Evolutionary conservation across 2,113 vertebrate genomes (phyloP), one percentile per base, ranked within the genome.

Genomic region (Chaenogobius annularis): DNA sequence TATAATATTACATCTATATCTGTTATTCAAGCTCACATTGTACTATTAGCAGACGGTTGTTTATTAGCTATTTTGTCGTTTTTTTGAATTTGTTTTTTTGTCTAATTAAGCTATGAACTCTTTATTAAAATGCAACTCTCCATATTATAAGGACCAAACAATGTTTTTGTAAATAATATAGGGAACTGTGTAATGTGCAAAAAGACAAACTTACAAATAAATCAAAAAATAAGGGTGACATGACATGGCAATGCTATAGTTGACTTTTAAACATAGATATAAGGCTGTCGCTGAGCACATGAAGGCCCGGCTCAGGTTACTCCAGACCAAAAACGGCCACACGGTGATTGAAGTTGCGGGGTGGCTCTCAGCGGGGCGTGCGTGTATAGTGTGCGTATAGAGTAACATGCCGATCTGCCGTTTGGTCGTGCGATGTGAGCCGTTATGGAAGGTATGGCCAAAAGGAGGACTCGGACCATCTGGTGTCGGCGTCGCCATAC

Each of bases 401-500:
- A 72, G 66, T 75, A 26, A 81, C 82, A 86, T 72, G 79, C 87
- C 61, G 69, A 75, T 40, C 70, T 37, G 20, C 10, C 52, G 44
- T 66, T 11, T 59, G 82, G 82, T 81, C 82, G 55, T 75, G 62
- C 44, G 55, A 78, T 79, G 70, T 70, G 74, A 85, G 48, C 37
- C 0, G 56, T 67, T 76, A 84, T 82, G 85, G 81, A 48, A 74
- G 80, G 74, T 79, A 87, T 75, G 79, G 64, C 59, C 75, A 47
- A 59, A 1, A 52, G 65, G 68, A 64, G 75, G 81, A 66, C 72
- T 70, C 67, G 31, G 61, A 50, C 88, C 83, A 91, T 90, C 84
- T 91, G 89, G 71, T 67, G 22, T 77, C 66, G 79, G 46, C 43
- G 35, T 19, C 71, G 61, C 64, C 82, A 83, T 66, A 80, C 78